These are phyloP conservation scores for Sycobia sp. DNA, from an alignment of 1,140 invertebrate species.

Conservation along the genomic window DNA sequence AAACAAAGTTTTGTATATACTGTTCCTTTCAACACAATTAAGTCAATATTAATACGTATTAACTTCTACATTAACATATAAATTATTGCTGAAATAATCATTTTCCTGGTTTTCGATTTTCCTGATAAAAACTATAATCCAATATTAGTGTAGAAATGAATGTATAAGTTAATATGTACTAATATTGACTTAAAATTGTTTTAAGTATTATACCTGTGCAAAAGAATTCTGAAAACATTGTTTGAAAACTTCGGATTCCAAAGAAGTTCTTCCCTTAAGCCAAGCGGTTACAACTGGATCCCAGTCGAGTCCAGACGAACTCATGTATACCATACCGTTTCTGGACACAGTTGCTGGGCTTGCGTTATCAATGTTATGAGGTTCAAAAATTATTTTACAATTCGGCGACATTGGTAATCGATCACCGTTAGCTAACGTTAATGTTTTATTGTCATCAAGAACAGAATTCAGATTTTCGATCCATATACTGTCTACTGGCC, in stretches of 20 bases:
- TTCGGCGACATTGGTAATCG: slow-evolving; percentile 88
- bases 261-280: slow-evolving; percentile 75
- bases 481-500: slow-evolving; percentile 96
- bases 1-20: no score
- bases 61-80: slow-evolving; percentile 4
- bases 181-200: no score
- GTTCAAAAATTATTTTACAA: slow-evolving; percentile 96
- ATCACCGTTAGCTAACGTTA: slow-evolving; percentile 93
- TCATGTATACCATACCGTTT: slow-evolving; percentile 98
- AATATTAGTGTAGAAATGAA: no score
- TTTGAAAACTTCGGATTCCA: slow-evolving; percentile 78
- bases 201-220: slow-evolving; percentile 53
- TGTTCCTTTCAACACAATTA: no score
- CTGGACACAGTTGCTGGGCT: slow-evolving; percentile 94
- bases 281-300: slow-evolving; percentile 82
- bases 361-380: slow-evolving; percentile 95
- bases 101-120: no score
- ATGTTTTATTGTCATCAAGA: slow-evolving; percentile 91
- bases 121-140: no score
- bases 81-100: neutral
- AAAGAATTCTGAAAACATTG: slow-evolving; percentile 83
- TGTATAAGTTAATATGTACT: no score
- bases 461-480: slow-evolving; percentile 98
- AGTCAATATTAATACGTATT: no score
- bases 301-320: slow-evolving; percentile 91